Evolutionary conservation across 2,797 vertebrate species (phyloP).

Genomic region (Fringilla coelebs): DNA sequence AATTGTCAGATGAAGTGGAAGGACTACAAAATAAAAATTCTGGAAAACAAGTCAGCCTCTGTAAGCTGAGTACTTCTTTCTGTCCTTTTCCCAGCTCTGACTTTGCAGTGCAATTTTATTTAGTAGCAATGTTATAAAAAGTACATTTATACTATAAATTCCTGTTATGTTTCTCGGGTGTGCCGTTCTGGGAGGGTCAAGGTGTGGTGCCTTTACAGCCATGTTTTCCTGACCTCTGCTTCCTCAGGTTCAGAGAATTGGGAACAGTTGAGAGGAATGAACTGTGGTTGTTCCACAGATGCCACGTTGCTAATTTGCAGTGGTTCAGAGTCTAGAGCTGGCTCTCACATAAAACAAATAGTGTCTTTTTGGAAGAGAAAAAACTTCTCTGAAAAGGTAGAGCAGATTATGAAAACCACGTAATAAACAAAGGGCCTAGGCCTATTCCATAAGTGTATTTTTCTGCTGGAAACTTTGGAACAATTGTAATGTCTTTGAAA

Average conservation of each 20-base stretch:
- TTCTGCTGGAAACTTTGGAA: slow-evolving; percentile 48
- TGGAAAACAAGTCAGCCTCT: neutral
- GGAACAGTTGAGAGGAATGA: neutral
- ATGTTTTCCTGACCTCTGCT: neutral
- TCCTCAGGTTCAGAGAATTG: neutral
- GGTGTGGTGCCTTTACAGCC: neutral
- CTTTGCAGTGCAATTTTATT: neutral
- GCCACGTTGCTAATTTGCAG: neutral
- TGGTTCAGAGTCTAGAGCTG: neutral
- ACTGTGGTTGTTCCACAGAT: neutral
- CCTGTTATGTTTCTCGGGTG: neutral
- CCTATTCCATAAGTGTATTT: slow-evolving; percentile 1
- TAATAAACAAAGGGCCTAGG: slow-evolving; percentile 33
- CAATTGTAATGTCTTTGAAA: slow-evolving; percentile 23
- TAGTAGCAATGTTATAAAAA: neutral
- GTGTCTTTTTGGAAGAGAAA: neutral
- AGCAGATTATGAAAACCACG: slow-evolving; percentile 18
- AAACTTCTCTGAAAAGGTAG: neutral
- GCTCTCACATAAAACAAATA: neutral
- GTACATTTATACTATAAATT: neutral
- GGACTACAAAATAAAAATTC: neutral
- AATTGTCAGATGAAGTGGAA: neutral
- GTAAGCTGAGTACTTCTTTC: neutral
- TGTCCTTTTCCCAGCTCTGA: neutral
- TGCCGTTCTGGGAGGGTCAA: neutral